Evolutionary conservation across 2,113 vertebrate species (phyloP).

Genomic region (Prochilodus magdalenae): DNA sequence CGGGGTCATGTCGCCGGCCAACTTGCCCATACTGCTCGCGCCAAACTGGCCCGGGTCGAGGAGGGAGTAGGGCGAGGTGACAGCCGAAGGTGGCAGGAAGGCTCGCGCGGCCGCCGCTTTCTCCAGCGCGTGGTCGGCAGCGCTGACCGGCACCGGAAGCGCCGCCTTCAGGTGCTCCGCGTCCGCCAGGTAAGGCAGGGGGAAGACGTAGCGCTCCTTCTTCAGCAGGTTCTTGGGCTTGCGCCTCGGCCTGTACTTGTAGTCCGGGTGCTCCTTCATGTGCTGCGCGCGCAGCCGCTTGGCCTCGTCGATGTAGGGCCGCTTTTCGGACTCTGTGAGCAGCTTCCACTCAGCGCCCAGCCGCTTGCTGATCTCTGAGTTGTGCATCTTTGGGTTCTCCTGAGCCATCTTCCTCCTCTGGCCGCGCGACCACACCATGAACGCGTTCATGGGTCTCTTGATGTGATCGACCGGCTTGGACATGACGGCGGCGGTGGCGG

Average conservation of each 20-base stretch:
- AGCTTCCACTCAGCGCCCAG: constrained; percentile 98
- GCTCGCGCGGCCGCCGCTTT: constrained; percentile 79
- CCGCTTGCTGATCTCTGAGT: constrained; percentile 98
- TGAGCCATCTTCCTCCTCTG: constrained; percentile 99
- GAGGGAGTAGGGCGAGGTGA: constrained; percentile 89
- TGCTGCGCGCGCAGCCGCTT: constrained; percentile 96
- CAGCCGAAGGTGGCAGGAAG: constrained; percentile 93
- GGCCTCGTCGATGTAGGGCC: constrained; percentile 98
- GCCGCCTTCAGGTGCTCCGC: constrained; percentile 97
- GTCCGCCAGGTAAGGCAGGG: constrained; percentile 98
- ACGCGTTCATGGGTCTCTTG: constrained; percentile 99
- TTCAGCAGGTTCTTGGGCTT: constrained; percentile 99
- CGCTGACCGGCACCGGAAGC: constrained; percentile 87
- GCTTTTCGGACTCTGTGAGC: constrained; percentile 96
- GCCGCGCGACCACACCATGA: constrained; percentile 99
- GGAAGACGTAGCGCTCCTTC: constrained; percentile 99
- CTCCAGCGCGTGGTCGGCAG: neutral
- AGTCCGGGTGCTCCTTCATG: constrained; percentile 99
- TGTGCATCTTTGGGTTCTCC: constrained; percentile 99
- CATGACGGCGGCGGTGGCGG: constrained; percentile 75
- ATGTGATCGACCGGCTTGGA: constrained; percentile 98
- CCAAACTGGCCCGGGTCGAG: constrained; percentile 98
- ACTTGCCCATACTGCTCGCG: constrained; percentile 97
- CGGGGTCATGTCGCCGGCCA: constrained; percentile 93
- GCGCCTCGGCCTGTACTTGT: constrained; percentile 97